Evolutionary conservation across 2,113 vertebrate species (phyloP).

Genomic region (Mungos mungo): DNA sequence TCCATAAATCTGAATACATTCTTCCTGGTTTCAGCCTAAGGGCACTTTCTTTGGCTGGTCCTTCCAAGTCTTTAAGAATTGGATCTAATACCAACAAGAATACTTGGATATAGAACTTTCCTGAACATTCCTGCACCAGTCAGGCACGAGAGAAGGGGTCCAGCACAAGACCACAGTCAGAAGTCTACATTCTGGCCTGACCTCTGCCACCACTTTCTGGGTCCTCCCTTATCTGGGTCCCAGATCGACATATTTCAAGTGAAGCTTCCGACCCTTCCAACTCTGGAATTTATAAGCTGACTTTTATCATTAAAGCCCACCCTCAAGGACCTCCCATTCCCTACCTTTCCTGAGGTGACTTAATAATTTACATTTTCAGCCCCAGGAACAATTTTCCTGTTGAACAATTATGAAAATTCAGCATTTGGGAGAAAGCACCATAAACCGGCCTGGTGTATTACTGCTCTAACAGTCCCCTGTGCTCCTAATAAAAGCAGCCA

Average conservation of each 20-base stretch:
- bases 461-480: conserved; percentile 4
- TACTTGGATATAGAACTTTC: neutral
- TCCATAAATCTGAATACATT: neutral
- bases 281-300: neutral
- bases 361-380: conserved; percentile 3
- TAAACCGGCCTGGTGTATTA: neutral
- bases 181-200: neutral
- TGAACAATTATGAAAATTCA: conserved; percentile 72
- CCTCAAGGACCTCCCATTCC: neutral
- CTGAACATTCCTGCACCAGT: neutral
- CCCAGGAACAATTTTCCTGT: conserved; percentile 45
- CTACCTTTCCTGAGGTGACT: neutral
- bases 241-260: neutral
- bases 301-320: neutral
- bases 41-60: neutral
- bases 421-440: neutral
- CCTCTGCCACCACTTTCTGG: neutral
- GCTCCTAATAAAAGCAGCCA: conserved; percentile 57
- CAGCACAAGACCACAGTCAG: neutral
- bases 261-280: neutral
- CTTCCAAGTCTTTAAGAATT: neutral
- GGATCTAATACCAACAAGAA: neutral
- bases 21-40: neutral
- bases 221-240: neutral
- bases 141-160: neutral